Base-by-base conservation (phyloP, 2,797 vertebrate genomes). In the Arnoldichthys spilopterus region DNA sequence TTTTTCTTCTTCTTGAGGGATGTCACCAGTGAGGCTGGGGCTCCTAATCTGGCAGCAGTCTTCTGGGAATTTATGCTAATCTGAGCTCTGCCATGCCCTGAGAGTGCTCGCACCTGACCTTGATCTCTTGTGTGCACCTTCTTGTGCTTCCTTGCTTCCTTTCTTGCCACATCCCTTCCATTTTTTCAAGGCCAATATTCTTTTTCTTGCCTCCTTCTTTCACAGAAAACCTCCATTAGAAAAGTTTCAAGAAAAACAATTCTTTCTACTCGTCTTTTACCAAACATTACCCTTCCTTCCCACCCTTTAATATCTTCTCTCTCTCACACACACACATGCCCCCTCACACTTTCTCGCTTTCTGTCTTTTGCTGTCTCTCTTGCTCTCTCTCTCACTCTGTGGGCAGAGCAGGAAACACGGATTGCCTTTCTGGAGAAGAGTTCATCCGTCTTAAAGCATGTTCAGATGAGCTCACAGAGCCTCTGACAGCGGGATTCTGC, bases 401-500 rank as follows among this genome's bases (percentile, higher is more conserved):
- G 67, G 40, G 40, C 49, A 20, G 49, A 47, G 85, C 83, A 77
- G 85, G 86, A 87, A 86, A 84, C 49, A 80, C 71, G 78, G 67
- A 58, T 37, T 61, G 72, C 71, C 73, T 85, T 82, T 77, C 70
- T 86, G 87, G 78, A 89, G 84, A 85, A 54, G 49, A 58, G 37
- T 40, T 71, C 4, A 54, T 43, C 45, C 82, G 85, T 78, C 75
- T 84, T 81, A 85, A 82, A 85, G 75, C 85, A 82, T 84, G 84
- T 59, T 73, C 78, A 47, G 68, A 37, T 22, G 28, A 71, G 64
- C 56, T 43, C 24, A 45, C 43, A 69, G 43, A 34, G 37, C 28
- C 66, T 67, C 30, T 54, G 56, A 56, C 34, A 13, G 7, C 53
- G 77, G 86, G 82, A 85, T 90, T 91, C 84, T 90, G 90, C 88